A percentile compares a stretch with the other conserved stretches of the same genome.
Evolutionary conservation across 2,113 vertebrate genomes (phyloP).

Genomic region (Bagarius yarrelli): DNA sequence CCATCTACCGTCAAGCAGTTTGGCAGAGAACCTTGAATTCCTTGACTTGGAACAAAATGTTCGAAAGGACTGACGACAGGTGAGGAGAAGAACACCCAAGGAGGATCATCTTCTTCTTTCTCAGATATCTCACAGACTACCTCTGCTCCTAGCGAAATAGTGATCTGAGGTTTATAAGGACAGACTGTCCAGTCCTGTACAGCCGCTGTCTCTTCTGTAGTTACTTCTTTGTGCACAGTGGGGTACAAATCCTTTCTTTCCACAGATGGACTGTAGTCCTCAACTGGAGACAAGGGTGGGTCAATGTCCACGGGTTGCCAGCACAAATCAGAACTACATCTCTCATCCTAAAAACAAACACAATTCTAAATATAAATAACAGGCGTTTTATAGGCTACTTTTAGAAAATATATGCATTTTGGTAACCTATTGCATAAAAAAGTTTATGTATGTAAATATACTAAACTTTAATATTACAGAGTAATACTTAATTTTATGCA

Average conservation of each 20-base stretch:
- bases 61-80: constrained; percentile 12
- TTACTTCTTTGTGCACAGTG: constrained; percentile 24
- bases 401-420: background rate
- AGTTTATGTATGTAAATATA: no score
- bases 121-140: constrained; percentile 3
- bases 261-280: constrained; percentile 48
- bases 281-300: constrained; percentile 68
- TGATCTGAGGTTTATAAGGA: constrained; percentile 25
- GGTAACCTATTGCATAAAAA: background rate
- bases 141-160: constrained; percentile 22
- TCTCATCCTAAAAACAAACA: constrained; percentile 52
- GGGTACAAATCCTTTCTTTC: constrained; percentile 56
- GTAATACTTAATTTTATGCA: no score
- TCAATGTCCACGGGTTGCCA: constrained; percentile 57
- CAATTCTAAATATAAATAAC: background rate
- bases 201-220: background rate
- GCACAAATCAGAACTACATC: constrained; percentile 30
- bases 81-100: constrained; percentile 19
- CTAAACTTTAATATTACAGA: no score
- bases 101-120: constrained; percentile 45
- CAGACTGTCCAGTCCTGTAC: background rate
- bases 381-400: background rate
- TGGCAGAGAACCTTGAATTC: constrained; percentile 21
- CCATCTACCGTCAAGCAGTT: constrained; percentile 48
- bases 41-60: constrained; percentile 14